Base-by-base conservation (phyloP, 64 coral and sea anemone species). In the Pocillopora damicornis region DNA sequence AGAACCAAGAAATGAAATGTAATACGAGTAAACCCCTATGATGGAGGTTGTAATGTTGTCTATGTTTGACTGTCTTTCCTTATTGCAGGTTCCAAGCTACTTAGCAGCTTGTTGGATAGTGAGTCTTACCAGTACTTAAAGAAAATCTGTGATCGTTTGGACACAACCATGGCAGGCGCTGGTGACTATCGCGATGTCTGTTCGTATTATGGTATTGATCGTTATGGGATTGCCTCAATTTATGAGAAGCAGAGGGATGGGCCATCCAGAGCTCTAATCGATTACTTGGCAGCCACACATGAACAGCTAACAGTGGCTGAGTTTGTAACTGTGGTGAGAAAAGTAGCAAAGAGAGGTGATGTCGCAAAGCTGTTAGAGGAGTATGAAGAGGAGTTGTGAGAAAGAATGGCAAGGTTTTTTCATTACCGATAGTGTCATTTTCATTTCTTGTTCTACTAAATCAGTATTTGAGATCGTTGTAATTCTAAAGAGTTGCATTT, bases 251-350 rank as follows among this genome's bases (percentile, higher is more conserved):
- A 37, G 8, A 13, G 13, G 1, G 60, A 15, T 11, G 79, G 61
- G 1, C 34, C 79, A 35, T 63, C 79, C 6, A 82, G 61, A 34
- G 61, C 26, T 5, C 0, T 82, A 10, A 82, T 82, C 6, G 61
- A 82, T 20, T 65, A 3, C 1, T 62, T 82, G 63, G 30, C 61
- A 38, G 60, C 79, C 66, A 37, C 60, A 37, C 22, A 37, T 42
- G 13, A 60, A 22, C 60, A 82, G 15, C 30, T 82, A 26, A 82
- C 26, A 4, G 35, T 82, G 15, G 30, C 63, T 18, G 61, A 65
- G 60, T 82, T 82, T 82, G 79, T 17, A 7, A 11, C 9, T 36
- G 79, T 82, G 61, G 60, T 82, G 25, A 34, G 63, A 30, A 66
- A 37, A 17, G 35, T 17, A 9, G 63, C 79, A 17, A 82, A 65